phyloP scores from a whole-genome alignment of 2,113 vertebrate species.

The Myocastor coypus region DNA sequence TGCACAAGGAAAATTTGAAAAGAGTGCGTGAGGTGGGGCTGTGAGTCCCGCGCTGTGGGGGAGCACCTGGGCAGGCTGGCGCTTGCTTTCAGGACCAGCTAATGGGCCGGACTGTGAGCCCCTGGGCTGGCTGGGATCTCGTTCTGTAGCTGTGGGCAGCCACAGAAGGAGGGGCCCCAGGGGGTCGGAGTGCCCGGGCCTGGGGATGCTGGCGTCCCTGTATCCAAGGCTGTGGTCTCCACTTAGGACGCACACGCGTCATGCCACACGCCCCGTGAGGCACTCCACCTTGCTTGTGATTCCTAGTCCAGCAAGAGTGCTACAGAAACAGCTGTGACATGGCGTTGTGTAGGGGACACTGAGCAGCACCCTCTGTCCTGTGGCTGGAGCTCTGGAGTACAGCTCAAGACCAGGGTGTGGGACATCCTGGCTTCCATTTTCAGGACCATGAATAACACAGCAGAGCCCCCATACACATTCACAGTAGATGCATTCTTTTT shows the following conservation, averaged over 20 bases:
- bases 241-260: background rate
- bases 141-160: rapidly evolving
- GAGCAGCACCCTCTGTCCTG: background rate
- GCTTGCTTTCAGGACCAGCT: background rate
- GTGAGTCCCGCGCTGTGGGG: rapidly evolving
- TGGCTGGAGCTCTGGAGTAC: background rate
- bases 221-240: no score
- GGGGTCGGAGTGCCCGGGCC: background rate
- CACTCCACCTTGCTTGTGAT: background rate
- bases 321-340: background rate
- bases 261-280: background rate
- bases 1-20: background rate
- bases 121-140: background rate
- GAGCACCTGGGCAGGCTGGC: background rate
- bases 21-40: background rate
- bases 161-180: background rate
- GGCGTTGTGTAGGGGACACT: background rate
- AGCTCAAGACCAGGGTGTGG: background rate
- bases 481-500: background rate
- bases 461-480: background rate
- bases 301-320: background rate
- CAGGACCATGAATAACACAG: background rate
- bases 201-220: background rate
- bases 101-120: background rate
- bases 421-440: background rate